phyloP scores from a whole-genome alignment of 2,888 invertebrate genomes.

The Drosophila parthenogenetica region DNA sequence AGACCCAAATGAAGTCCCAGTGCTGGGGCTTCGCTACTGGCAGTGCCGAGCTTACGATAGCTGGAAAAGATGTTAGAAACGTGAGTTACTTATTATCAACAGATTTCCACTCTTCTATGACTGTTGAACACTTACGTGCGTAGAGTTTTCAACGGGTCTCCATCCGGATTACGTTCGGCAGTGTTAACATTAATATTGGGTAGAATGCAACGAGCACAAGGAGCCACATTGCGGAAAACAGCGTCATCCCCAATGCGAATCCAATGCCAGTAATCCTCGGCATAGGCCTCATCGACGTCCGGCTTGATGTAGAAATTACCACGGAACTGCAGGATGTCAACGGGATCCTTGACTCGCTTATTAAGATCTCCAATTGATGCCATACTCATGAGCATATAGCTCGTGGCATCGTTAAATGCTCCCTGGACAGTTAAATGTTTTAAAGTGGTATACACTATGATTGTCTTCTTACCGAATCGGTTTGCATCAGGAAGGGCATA shows the following conservation, averaged over 20 bases:
- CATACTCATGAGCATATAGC: constrained; percentile 89
- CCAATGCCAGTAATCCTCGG: constrained; percentile 90
- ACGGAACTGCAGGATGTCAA: constrained; percentile 87
- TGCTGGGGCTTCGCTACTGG: constrained; percentile 81
- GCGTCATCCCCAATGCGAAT: constrained; percentile 86
- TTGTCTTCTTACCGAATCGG: constrained; percentile 69
- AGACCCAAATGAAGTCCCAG: constrained; percentile 86
- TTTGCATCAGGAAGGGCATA: constrained; percentile 66
- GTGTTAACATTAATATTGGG: constrained; percentile 90
- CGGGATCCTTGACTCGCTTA: constrained; percentile 85
- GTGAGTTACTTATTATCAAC: not conserved
- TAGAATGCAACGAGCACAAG: constrained; percentile 88
- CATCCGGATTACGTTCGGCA: constrained; percentile 87
- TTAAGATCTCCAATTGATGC: constrained; percentile 89
- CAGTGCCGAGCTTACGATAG: constrained; percentile 70
- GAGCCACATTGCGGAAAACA: constrained; percentile 69
- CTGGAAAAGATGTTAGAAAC: constrained; percentile 32
- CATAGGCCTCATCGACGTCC: constrained; percentile 87
- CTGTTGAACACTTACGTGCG: constrained; percentile 86
- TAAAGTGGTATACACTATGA: no score
- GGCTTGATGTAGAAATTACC: constrained; percentile 89
- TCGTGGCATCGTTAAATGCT: constrained; percentile 88
- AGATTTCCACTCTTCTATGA: not conserved
- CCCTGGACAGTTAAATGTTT: constrained; percentile 83
- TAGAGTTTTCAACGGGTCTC: constrained; percentile 89